Conservation (phyloP, 2,888 invertebrate genomes). For the Phyllotreta striolata region DNA sequence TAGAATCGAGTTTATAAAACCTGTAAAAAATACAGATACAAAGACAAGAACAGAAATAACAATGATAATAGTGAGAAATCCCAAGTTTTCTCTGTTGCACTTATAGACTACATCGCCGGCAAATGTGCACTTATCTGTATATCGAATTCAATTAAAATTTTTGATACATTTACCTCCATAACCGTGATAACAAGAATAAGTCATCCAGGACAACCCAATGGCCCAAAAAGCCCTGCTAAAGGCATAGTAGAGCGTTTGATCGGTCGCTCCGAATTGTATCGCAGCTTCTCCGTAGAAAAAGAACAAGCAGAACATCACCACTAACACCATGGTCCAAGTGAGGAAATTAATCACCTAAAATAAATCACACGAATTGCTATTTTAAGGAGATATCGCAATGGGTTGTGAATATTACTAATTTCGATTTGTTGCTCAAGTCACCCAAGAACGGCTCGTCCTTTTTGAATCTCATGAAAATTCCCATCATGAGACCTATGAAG, state of each 20-base stretch:
- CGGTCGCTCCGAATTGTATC: constrained; percentile 22
- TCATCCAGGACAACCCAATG: constrained; percentile 42
- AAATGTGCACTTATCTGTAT: too few relatives aligned
- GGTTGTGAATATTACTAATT: constrained; percentile 22
- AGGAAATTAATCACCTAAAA: constrained; percentile 31
- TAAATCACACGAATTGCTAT: too few relatives aligned
- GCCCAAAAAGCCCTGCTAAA: constrained; percentile 41
- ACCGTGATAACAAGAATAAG: constrained; percentile 44
- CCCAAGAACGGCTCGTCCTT: constrained; percentile 37
- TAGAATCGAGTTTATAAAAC: constrained; percentile 65
- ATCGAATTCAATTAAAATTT: constrained; percentile 12
- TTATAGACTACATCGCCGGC: too few relatives aligned
- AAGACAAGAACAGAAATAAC: neutral
- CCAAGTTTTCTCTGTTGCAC: too few relatives aligned
- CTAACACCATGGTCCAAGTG: constrained; percentile 37
- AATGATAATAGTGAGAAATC: neutral
- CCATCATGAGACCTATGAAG: constrained; percentile 46
- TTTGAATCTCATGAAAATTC: constrained; percentile 43
- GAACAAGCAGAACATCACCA: constrained; percentile 33
- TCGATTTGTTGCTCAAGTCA: constrained; percentile 5
- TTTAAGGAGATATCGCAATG: neutral
- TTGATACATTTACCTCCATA: constrained; percentile 42
- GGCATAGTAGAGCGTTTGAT: constrained; percentile 32
- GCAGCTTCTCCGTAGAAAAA: constrained; percentile 35
- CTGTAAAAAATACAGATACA: constrained; percentile 50